phyloP scores from a whole-genome alignment of 2,888 invertebrate species.

The Acronicta aceris region DNA sequence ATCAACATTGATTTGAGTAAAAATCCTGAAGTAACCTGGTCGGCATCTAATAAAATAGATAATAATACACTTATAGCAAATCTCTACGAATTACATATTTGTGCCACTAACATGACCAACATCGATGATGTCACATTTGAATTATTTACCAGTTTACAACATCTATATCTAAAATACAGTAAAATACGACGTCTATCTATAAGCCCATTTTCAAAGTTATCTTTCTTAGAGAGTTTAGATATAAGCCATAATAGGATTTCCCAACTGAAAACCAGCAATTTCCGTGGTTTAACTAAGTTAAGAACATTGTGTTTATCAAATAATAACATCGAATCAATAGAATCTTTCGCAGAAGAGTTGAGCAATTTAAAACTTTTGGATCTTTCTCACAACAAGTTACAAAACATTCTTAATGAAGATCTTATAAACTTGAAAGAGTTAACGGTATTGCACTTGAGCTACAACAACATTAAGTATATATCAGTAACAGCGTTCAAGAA shows the following conservation, averaged over 20 bases:
- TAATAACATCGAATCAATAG: conserved; percentile 94
- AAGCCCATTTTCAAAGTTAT: conserved; percentile 94
- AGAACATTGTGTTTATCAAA: conserved; percentile 94
- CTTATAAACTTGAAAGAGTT: conserved; percentile 94
- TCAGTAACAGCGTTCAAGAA: conserved; percentile 94
- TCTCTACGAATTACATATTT: conserved; percentile 82
- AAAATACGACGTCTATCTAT: conserved; percentile 94
- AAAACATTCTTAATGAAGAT: conserved; percentile 93
- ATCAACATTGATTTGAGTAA: conserved; percentile 83
- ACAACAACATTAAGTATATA: conserved; percentile 94
- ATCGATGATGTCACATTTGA: conserved; percentile 92
- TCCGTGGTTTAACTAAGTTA: conserved; percentile 93
- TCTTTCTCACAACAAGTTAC: conserved; percentile 95
- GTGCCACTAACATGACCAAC: conserved; percentile 80
- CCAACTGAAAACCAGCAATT: conserved; percentile 94
- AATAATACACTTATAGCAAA: conserved; percentile 79
- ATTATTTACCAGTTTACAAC: conserved; percentile 93
- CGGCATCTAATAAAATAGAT: conserved; percentile 66
- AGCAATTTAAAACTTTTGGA: conserved; percentile 94
- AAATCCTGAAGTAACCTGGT: conserved; percentile 80
- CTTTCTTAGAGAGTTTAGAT: conserved; percentile 94
- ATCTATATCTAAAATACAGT: conserved; percentile 93
- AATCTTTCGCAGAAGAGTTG: conserved; percentile 94
- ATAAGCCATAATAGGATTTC: conserved; percentile 95
- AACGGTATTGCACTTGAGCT: conserved; percentile 93